These are phyloP conservation scores for Aphelenchoides fujianensis DNA, from an alignment of 1,140 invertebrate species.

Conservation along the genomic window DNA sequence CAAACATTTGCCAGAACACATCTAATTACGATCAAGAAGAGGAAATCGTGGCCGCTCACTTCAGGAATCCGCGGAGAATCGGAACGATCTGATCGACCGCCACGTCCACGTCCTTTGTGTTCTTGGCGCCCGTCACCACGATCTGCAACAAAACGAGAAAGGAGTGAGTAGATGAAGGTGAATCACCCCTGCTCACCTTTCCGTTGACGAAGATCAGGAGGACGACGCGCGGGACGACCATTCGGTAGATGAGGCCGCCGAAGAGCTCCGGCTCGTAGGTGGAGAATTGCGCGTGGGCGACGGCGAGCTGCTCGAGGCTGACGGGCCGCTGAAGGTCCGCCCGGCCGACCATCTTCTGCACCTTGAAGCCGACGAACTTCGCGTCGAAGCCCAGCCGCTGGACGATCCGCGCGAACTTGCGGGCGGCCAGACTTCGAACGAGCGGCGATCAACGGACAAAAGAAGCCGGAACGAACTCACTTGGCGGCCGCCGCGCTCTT, in stretches of 20 bases:
- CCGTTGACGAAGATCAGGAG: slow-evolving; percentile 67
- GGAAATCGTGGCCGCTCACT: too few relatives aligned
- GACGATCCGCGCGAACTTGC: slow-evolving; percentile 95
- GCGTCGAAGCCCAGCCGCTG: slow-evolving; percentile 95
- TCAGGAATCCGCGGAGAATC: slow-evolving; percentile 97
- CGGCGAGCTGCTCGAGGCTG: slow-evolving; percentile 89
- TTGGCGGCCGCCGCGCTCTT: slow-evolving; percentile 85
- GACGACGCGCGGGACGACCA: slow-evolving; percentile 97
- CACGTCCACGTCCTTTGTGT: slow-evolving; percentile 93
- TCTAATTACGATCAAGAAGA: too few relatives aligned
- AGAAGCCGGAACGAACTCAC: slow-evolving; percentile 9
- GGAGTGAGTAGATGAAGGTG: neutral
- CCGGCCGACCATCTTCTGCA: slow-evolving; percentile 99
- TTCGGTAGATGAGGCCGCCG: slow-evolving; percentile 95
- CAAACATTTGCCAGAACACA: too few relatives aligned
- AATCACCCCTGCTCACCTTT: slow-evolving; percentile 41
- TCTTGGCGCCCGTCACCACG: slow-evolving; percentile 81
- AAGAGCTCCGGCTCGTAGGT: slow-evolving; percentile 75
- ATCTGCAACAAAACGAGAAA: slow-evolving; percentile 9
- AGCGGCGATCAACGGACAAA: slow-evolving; percentile 60
- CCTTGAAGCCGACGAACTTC: slow-evolving; percentile 95
- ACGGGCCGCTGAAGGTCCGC: slow-evolving; percentile 99
- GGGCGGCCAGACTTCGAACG: slow-evolving; percentile 81
- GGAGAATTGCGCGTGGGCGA: slow-evolving; percentile 94
- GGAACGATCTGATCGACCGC: slow-evolving; percentile 99